phyloP scores from a whole-genome alignment of 2,113 vertebrate species.

The Mustela nigripes region DNA sequence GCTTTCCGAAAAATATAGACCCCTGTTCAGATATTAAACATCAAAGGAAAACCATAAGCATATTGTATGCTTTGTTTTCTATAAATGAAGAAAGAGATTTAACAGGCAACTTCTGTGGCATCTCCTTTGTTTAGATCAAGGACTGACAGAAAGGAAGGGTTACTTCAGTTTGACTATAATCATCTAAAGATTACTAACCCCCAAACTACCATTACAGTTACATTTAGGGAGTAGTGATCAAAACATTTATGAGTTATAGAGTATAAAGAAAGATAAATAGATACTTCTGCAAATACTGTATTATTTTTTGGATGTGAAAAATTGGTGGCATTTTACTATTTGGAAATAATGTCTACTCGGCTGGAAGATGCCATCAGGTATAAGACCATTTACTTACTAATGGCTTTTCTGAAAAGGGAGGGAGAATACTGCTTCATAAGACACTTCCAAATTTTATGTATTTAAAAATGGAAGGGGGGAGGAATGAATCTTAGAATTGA shows the following conservation, averaged over 20 bases:
- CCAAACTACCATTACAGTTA: constrained; percentile 16
- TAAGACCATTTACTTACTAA: not conserved
- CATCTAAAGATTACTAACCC: not conserved
- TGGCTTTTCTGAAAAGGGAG: not conserved
- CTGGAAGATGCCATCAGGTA: not conserved
- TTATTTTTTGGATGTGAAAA: constrained; percentile 58
- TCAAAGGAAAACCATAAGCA: not conserved
- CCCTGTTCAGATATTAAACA: constrained; percentile 25
- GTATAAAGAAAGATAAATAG: not conserved
- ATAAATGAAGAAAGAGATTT: constrained; percentile 18
- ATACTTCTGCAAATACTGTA: not conserved
- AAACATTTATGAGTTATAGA: not conserved
- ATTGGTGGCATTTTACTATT: constrained; percentile 25
- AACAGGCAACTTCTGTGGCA: not conserved
- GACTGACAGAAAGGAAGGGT: not conserved
- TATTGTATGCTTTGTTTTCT: constrained; percentile 13
- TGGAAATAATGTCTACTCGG: not conserved
- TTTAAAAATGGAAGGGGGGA: not conserved
- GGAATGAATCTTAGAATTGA: constrained; percentile 30
- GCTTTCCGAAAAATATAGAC: constrained; percentile 13
- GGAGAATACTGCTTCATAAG: not conserved
- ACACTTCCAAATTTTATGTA: constrained; percentile 7
- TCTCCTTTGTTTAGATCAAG: not conserved
- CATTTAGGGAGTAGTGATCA: not conserved
- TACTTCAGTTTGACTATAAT: not conserved